A percentile compares a stretch with the other conserved stretches of the same genome.
Conservation (phyloP, 1,140 invertebrate species). For the Pachyrhynchus sulphureomaculatus region DNA sequence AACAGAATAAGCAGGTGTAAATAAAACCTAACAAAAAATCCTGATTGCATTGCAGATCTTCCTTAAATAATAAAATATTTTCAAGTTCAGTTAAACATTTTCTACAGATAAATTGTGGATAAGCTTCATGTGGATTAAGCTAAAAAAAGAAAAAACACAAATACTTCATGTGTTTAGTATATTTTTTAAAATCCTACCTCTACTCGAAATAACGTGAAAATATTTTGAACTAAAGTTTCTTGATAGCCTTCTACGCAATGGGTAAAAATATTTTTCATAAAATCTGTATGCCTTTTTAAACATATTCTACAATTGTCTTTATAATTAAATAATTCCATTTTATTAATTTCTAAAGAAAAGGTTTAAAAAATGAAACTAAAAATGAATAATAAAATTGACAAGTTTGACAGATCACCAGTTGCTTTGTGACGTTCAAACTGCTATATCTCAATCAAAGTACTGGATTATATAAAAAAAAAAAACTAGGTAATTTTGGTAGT, state of each 20-base stretch:
- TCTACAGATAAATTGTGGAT: constrained; percentile 7
- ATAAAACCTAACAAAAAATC: neutral
- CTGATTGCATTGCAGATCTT: neutral
- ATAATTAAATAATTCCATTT: neutral
- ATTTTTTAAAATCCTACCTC: neutral
- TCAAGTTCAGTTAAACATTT: neutral
- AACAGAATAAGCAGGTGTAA: neutral
- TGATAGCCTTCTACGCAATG: neutral
- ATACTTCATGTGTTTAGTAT: neutral
- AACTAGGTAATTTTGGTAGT: too few species aligned
- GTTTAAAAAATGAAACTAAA: too few species aligned
- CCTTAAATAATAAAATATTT: constrained; percentile 9
- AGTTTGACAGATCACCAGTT: too few species aligned
- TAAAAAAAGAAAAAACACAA: neutral
- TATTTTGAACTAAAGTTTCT: constrained; percentile 1
- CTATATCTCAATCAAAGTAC: too few species aligned
- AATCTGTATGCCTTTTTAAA: neutral
- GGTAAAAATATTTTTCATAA: constrained; percentile 2
- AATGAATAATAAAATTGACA: too few species aligned
- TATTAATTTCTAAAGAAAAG: neutral
- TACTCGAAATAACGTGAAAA: neutral
- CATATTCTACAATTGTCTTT: neutral
- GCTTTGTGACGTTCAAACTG: too few species aligned
- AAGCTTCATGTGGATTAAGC: neutral
- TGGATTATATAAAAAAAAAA: too few species aligned